phyloP scores from a whole-genome alignment of 1,140 invertebrate genomes.

The Orussus abietinus region DNA sequence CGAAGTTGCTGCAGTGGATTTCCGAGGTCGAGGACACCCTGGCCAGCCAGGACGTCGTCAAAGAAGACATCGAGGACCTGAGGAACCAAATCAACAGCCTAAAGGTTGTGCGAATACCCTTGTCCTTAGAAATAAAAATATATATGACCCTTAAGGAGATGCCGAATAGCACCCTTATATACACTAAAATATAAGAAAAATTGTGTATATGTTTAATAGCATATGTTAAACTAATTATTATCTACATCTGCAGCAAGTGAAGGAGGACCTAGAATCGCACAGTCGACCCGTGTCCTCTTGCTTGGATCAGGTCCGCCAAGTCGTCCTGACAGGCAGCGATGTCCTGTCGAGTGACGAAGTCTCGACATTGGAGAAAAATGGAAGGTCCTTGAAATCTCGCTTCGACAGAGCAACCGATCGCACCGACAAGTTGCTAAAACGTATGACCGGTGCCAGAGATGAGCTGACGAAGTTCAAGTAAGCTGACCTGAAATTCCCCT shows the following conservation, averaged over 20 bases:
- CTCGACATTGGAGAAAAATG: slow-evolving; percentile 79
- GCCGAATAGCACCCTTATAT: no score
- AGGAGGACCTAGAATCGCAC: slow-evolving; percentile 86
- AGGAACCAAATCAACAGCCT: slow-evolving; percentile 85
- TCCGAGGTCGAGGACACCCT: slow-evolving; percentile 80
- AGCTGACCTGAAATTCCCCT: no score
- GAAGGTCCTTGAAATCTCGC: slow-evolving; percentile 75
- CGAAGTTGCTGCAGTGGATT: slow-evolving; percentile 85
- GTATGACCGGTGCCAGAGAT: slow-evolving; percentile 75
- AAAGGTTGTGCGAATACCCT: slow-evolving; percentile 60
- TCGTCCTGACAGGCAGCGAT: slow-evolving; percentile 84
- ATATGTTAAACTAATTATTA: no score
- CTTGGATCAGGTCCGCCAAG: slow-evolving; percentile 86
- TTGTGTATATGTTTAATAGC: no score
- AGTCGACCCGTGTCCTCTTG: slow-evolving; percentile 80
- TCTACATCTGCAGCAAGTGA: slow-evolving; percentile 72
- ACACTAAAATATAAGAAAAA: no score
- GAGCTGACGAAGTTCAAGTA: slow-evolving; percentile 83
- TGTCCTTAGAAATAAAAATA: background rate
- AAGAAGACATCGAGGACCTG: slow-evolving; percentile 83
- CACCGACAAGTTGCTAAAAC: slow-evolving; percentile 71
- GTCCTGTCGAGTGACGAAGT: slow-evolving; percentile 86
- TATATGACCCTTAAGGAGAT: background rate
- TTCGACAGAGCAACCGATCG: slow-evolving; percentile 79
- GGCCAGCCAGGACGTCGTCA: slow-evolving; percentile 81